Percentiles rank a stretch among this genome's conserved stretches.
phyloP scores from a whole-genome alignment of 2,113 vertebrate species.

The Cochlearius cochlearius region DNA sequence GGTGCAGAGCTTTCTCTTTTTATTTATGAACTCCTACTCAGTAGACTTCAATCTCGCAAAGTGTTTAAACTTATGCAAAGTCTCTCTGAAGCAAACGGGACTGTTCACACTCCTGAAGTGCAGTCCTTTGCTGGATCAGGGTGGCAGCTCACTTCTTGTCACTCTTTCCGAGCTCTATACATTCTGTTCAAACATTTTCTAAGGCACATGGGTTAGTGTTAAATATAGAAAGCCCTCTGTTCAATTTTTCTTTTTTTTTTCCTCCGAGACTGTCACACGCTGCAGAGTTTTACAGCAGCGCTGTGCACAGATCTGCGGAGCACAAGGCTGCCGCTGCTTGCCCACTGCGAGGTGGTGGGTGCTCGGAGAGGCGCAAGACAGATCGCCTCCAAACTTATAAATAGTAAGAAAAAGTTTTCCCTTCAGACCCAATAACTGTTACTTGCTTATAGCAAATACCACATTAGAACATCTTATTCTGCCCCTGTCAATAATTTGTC shows the following conservation, averaged over 20 bases:
- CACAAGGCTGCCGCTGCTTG: neutral
- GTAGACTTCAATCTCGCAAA: conserved; percentile 12
- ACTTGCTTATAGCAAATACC: neutral
- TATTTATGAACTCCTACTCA: conserved; percentile 29
- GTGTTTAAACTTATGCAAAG: conserved; percentile 27
- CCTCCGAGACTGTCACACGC: neutral
- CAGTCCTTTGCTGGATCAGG: conserved; percentile 12
- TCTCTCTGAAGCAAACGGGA: conserved; percentile 3
- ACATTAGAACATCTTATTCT: neutral
- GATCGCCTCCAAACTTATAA: neutral
- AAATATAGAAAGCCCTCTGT: conserved; percentile 27
- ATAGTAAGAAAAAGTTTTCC: neutral
- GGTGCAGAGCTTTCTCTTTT: conserved; percentile 13
- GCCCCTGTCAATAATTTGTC: neutral
- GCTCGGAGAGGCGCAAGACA: neutral
- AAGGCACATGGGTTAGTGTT: neutral
- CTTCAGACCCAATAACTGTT: neutral
- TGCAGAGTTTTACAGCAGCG: neutral
- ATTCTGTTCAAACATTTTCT: neutral
- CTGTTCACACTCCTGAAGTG: neutral
- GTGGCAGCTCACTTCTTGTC: conserved; percentile 1
- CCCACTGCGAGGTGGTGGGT: neutral
- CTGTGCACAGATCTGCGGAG: neutral
- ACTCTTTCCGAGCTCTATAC: neutral
- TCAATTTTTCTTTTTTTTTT: neutral